Conservation (phyloP, 2,888 invertebrate genomes). For the Gasteruption jaculator region DNA sequence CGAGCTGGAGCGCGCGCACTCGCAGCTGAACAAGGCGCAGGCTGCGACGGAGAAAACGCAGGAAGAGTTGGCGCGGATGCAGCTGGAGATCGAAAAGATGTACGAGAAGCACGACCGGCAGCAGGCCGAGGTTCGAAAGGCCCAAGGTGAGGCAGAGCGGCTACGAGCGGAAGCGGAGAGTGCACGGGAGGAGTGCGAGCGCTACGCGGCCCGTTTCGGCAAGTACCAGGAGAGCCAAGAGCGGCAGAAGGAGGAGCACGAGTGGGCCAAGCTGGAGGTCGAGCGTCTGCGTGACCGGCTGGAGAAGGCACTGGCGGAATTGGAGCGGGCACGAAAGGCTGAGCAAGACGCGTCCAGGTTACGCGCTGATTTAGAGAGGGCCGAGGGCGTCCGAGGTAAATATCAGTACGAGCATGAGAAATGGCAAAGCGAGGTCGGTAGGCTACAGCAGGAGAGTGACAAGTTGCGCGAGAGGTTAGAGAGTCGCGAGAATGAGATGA, state of each 20-base stretch:
- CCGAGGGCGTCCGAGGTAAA: conserved; percentile 75
- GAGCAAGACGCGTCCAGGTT: conserved; percentile 65
- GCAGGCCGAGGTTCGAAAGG: conserved; percentile 75
- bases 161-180: conserved; percentile 69
- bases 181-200: conserved; percentile 73
- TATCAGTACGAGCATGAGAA: conserved; percentile 72
- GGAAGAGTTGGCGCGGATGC: conserved; percentile 82
- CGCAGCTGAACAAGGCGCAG: conserved; percentile 80
- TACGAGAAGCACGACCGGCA: conserved; percentile 86
- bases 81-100: conserved; percentile 84
- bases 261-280: conserved; percentile 73
- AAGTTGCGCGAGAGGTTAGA: conserved; percentile 75
- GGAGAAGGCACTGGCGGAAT: conserved; percentile 75
- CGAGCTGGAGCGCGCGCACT: conserved; percentile 81
- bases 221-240: conserved; percentile 70
- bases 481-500: conserved; percentile 68
- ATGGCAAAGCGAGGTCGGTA: conserved; percentile 58
- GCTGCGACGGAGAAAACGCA: conserved; percentile 83
- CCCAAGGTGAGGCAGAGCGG: conserved; percentile 73
- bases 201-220: conserved; percentile 67
- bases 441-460: conserved; percentile 58
- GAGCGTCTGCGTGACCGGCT: conserved; percentile 75
- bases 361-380: conserved; percentile 68
- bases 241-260: conserved; percentile 70
- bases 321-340: conserved; percentile 70